These are phyloP conservation scores for Patella pellucida DNA, from an alignment of 2,888 invertebrate species.

Conservation along the genomic window DNA sequence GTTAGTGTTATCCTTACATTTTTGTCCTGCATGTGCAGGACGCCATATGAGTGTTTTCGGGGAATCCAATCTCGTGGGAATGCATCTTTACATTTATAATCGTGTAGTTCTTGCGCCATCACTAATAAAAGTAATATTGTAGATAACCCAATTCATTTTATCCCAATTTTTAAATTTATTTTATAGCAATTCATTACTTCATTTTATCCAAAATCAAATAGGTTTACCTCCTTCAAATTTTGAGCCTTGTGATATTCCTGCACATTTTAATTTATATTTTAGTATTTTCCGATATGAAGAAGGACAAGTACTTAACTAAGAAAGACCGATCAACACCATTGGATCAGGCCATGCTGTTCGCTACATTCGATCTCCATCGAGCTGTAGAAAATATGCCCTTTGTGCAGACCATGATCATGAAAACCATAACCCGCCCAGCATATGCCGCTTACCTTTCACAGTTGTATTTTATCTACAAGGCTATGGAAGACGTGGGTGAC, in stretches of 20 bases:
- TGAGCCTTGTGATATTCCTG: neutral
- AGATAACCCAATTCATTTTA: no score
- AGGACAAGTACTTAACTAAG: neutral
- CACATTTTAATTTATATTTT: neutral
- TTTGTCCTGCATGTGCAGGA: no score
- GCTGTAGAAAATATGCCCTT: constrained; percentile 31
- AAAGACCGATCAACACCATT: constrained; percentile 7
- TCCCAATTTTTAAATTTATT: no score
- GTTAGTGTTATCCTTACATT: no score
- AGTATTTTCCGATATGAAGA: neutral
- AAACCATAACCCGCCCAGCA: constrained; percentile 19
- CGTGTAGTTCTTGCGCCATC: no score
- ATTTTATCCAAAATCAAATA: no score
- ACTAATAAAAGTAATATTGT: no score
- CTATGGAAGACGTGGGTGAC: constrained; percentile 39
- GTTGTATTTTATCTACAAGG: constrained; percentile 44
- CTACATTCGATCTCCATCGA: constrained; percentile 30
- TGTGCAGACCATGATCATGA: constrained; percentile 26
- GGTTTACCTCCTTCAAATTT: no score
- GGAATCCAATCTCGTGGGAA: no score
- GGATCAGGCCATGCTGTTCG: constrained; percentile 20
- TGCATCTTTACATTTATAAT: no score
- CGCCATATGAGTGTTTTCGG: no score
- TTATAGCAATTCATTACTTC: no score
- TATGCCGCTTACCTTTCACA: constrained; percentile 37